Conservation (phyloP, 1,140 invertebrate species). For the Battus philenor region DNA sequence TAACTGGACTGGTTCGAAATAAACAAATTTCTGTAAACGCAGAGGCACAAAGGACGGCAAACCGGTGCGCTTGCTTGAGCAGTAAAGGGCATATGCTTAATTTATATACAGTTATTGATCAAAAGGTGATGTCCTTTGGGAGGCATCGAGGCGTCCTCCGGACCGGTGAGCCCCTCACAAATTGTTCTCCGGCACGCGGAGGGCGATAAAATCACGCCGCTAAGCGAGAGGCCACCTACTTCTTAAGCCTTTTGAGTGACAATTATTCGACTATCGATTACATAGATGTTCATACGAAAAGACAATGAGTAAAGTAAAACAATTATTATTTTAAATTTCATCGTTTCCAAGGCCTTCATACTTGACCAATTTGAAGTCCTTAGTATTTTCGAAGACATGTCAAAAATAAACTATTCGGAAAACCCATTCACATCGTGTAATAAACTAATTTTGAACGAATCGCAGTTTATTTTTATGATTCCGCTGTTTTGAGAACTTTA, state of each 20-base stretch:
- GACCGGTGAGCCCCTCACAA: slow-evolving; percentile 50
- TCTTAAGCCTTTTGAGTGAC: slow-evolving; percentile 38
- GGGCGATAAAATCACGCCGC: slow-evolving; percentile 60
- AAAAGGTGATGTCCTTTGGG: slow-evolving; percentile 70
- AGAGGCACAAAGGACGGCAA: slow-evolving; percentile 49
- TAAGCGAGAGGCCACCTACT: slow-evolving; percentile 31
- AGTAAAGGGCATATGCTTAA: slow-evolving; percentile 71
- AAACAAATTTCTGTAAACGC: slow-evolving; percentile 41
- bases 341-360: too few species aligned
- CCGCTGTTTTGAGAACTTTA: too few species aligned
- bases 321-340: too few species aligned
- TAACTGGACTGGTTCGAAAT: slow-evolving; percentile 27
- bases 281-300: too few species aligned
- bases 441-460: too few species aligned
- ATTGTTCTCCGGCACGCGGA: slow-evolving; percentile 52
- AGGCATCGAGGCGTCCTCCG: slow-evolving; percentile 53
- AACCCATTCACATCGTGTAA: too few species aligned
- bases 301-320: too few species aligned
- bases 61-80: slow-evolving; percentile 56
- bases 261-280: slow-evolving; percentile 42
- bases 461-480: too few species aligned
- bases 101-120: slow-evolving; percentile 75
- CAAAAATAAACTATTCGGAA: too few species aligned
- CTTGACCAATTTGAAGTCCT: too few species aligned
- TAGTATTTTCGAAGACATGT: too few species aligned